Base-by-base conservation (phyloP, 2,888 invertebrate genomes). In the Lucinisca nassula region DNA sequence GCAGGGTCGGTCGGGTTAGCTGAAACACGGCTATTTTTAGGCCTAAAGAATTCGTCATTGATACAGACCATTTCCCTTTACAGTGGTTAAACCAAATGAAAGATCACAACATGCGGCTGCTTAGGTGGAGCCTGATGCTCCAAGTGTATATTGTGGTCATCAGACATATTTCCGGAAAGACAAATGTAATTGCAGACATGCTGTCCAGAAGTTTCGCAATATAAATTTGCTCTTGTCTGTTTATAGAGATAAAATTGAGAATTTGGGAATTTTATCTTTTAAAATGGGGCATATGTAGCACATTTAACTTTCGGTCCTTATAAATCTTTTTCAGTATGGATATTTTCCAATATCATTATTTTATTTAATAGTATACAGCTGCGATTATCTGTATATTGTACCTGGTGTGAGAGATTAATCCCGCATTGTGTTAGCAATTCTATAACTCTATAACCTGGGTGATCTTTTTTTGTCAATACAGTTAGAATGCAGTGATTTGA, bases 11-110 rank as follows among this genome's bases (percentile, higher is more conserved):
- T n/a, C n/a, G n/a, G n/a, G n/a, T n/a, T n/a, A n/a, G n/a, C n/a
- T n/a, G n/a, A n/a, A n/a, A n/a, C n/a, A n/a, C n/a, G n/a, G n/a
- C n/a, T n/a, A n/a, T n/a, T n/a, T n/a, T n/a, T n/a, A n/a, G n/a
- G n/a, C n/a, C n/a, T 49, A 67, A 45, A 30, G 77, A 78, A 55
- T 85, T 88, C 45, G 35, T 70, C 27, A 55, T 84, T 27, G 84
- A 84, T 49, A 73, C 84, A 21, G 84, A 84, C 30, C 79, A 84
- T 58, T 55, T 32, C 30, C 84, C 84, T 0, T 38, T 79, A 24
- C 61, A 61, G 38, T 84, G 84, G 84, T 35, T 80, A 24, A 27
- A 79, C 0, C 55, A 55, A 70, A 75, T 75, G 49, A 80, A 76
- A 55, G 45, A 75, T 24, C 32, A 37, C 37, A 83, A 79, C 55